Evolutionary conservation across 30 jellyfish, hydroid and myxozoan species (phyloP).

Genomic region (Phacellophora camtschatica): DNA sequence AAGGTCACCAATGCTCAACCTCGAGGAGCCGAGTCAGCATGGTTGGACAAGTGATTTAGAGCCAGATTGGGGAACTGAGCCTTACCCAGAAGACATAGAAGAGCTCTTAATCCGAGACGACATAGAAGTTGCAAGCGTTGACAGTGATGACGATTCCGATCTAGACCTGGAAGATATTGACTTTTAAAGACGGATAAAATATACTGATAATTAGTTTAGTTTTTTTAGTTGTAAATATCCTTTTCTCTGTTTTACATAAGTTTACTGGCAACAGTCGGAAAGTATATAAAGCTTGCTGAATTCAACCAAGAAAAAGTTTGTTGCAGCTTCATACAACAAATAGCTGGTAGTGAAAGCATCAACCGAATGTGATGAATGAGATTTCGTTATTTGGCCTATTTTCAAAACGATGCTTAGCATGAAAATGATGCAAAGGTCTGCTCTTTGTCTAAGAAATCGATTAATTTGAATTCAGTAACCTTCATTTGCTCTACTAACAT

Average conservation of each 20-base stretch:
- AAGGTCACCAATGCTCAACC: background rate
- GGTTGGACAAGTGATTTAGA: conserved; percentile 1
- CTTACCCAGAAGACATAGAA: conserved; percentile 29
- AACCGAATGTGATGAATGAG: conserved; percentile 9
- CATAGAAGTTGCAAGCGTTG: background rate
- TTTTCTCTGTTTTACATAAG: background rate
- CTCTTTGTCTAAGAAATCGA: conserved; percentile 14
- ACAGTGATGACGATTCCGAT: conserved; percentile 27
- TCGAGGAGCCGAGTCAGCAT: conserved; percentile 27
- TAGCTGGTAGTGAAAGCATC: conserved; percentile 10
- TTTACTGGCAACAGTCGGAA: background rate
- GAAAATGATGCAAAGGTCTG: conserved; percentile 3
- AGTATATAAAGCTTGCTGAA: background rate
- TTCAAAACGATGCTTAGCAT: conserved; percentile 3
- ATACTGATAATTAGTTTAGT: conserved; percentile 14
- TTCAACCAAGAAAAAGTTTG: background rate
- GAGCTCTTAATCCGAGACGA: conserved; percentile 8
- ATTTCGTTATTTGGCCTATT: conserved; percentile 12
- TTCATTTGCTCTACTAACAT: background rate
- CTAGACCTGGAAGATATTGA: conserved; percentile 11
- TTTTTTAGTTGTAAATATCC: conserved; percentile 10
- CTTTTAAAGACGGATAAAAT: background rate
- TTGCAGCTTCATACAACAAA: background rate
- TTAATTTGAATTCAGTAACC: background rate
- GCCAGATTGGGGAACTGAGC: conserved; percentile 18